Conservation (phyloP, 2,113 vertebrate species). For the Aleadryas rufinucha region DNA sequence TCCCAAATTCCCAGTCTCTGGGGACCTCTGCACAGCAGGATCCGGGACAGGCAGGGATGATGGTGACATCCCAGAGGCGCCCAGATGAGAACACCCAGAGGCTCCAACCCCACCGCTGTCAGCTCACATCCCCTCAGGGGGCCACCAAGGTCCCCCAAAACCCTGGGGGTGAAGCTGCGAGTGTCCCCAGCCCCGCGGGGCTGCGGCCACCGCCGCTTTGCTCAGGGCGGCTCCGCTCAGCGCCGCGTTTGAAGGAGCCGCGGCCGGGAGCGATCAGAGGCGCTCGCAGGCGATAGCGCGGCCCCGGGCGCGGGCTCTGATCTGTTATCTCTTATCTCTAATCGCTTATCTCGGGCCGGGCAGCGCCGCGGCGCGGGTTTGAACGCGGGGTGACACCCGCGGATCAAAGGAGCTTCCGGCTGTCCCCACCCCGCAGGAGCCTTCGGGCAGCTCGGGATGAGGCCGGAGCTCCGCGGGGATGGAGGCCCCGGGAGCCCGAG, state of each 20-base stretch:
- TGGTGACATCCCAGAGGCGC: accelerated
- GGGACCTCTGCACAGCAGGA: not conserved
- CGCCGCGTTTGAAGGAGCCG: slow-evolving; percentile 43
- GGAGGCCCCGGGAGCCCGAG: accelerated
- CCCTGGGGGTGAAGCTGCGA: accelerated
- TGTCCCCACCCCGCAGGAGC: not conserved
- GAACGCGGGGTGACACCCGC: not conserved
- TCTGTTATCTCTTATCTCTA: slow-evolving; percentile 51
- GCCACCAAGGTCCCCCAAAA: accelerated
- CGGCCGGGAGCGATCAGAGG: not conserved
- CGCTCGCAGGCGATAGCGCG: not conserved
- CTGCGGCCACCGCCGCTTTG: not conserved
- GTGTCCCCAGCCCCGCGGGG: not conserved
- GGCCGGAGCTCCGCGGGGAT: not conserved
- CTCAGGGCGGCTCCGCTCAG: not conserved
- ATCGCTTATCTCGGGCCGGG: slow-evolving; percentile 39
- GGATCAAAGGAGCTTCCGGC: slow-evolving; percentile 56
- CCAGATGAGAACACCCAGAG: not conserved
- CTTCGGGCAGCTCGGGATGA: not conserved
- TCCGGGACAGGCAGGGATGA: not conserved
- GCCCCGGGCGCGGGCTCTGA: not conserved
- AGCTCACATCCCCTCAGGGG: accelerated
- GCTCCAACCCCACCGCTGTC: accelerated
- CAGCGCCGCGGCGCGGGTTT: not conserved
- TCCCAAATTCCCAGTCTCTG: not conserved